Evolutionary conservation across 2,797 vertebrate species (phyloP).

Genomic region (Xyrichtys novacula): DNA sequence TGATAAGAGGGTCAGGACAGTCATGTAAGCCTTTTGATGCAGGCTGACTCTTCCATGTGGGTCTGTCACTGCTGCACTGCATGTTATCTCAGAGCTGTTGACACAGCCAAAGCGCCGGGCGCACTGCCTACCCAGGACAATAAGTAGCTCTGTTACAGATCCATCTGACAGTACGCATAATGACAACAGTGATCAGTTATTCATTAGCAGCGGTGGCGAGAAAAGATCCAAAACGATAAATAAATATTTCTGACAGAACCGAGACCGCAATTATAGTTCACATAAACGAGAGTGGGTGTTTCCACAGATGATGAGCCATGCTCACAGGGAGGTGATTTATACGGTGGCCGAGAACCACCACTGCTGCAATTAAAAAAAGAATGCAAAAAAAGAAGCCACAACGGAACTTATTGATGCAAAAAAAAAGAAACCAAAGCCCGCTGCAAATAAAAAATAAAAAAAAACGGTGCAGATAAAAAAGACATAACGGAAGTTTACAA

Average conservation of each 20-base stretch:
- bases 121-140: constrained; percentile 47
- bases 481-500: too few relatives aligned
- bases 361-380: too few relatives aligned
- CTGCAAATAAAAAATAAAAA: too few relatives aligned
- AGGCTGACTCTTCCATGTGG: constrained; percentile 66
- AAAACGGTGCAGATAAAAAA: too few relatives aligned
- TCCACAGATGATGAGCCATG: constrained; percentile 21
- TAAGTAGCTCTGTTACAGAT: constrained; percentile 51
- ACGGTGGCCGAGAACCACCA: too few relatives aligned
- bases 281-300: constrained; percentile 13
- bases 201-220: constrained; percentile 5
- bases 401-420: too few relatives aligned
- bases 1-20: constrained; percentile 40
- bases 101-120: constrained; percentile 55
- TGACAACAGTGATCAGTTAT: constrained; percentile 27
- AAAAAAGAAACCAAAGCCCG: too few relatives aligned
- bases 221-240: not conserved
- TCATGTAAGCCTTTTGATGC: constrained; percentile 46
- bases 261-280: not conserved
- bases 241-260: not conserved
- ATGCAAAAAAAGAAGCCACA: too few relatives aligned
- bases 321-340: constrained; percentile 7
- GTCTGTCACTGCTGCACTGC: constrained; percentile 54
- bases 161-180: constrained; percentile 30
- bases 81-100: constrained; percentile 65